Percentiles rank a stretch among this genome's conserved stretches.
These are phyloP conservation scores for Epsilonema sp. DNA, from an alignment of 2,888 invertebrate genomes.

Conservation along the genomic window DNA sequence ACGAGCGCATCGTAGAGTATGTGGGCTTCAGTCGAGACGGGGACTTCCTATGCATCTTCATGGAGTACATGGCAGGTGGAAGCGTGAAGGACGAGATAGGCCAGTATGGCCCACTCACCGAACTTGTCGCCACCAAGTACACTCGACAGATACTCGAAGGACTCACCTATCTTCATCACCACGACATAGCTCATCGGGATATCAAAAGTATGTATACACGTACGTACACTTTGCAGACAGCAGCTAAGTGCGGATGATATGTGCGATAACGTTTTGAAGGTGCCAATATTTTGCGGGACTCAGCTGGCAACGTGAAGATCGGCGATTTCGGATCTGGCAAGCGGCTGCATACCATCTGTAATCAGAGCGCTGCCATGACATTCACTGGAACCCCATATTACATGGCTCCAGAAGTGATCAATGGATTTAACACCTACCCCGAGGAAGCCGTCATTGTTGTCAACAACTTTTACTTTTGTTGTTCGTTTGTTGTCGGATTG, in stretches of 20 bases:
- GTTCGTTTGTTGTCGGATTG: too few species aligned
- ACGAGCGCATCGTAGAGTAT: constrained; percentile 34
- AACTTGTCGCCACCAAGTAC: constrained; percentile 29
- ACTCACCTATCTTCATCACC: constrained; percentile 33
- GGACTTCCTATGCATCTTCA: constrained; percentile 32
- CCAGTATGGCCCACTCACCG: constrained; percentile 31
- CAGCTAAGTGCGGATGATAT: too few species aligned
- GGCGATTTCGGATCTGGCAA: constrained; percentile 37
- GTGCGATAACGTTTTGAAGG: too few species aligned
- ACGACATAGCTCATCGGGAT: constrained; percentile 35
- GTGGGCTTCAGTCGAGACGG: constrained; percentile 29
- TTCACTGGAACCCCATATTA: constrained; percentile 33
- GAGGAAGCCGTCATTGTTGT: too few species aligned
- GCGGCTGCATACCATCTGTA: constrained; percentile 30
- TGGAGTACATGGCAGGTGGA: constrained; percentile 37
- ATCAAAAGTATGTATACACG: constrained; percentile 30
- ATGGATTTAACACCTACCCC: too few species aligned
- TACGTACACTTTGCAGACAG: too few species aligned
- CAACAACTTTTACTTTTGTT: too few species aligned
- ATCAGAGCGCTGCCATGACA: constrained; percentile 17
- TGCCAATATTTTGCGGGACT: constrained; percentile 35
- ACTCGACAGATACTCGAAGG: constrained; percentile 35
- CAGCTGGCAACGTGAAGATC: constrained; percentile 33
- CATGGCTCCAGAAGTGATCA: constrained; percentile 34
- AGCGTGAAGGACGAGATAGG: constrained; percentile 33